phyloP scores from a whole-genome alignment of 2,797 vertebrate species.

The Lepidocolaptes lacrymiger region DNA sequence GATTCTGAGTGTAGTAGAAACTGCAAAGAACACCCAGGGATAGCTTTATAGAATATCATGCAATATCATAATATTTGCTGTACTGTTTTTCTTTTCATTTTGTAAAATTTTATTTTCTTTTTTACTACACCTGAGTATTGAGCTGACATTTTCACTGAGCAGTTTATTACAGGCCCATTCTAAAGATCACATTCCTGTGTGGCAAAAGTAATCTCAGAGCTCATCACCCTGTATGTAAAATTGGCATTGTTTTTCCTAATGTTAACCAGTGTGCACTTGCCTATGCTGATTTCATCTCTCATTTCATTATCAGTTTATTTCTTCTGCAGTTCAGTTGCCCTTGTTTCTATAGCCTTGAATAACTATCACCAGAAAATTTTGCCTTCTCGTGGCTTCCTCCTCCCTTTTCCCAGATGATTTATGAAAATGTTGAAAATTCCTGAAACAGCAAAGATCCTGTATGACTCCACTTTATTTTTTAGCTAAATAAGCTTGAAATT shows the following conservation, averaged over 20 bases:
- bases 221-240: constrained; percentile 15
- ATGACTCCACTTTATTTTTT: not conserved
- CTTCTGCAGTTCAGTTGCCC: not conserved
- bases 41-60: not conserved
- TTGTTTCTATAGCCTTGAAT: constrained; percentile 8
- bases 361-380: not conserved
- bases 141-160: constrained; percentile 21
- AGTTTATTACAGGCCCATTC: not conserved
- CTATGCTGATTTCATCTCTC: not conserved
- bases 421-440: not conserved
- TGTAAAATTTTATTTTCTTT: not conserved
- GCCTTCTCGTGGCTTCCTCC: not conserved
- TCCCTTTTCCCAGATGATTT: not conserved
- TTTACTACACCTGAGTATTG: not conserved
- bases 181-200: not conserved
- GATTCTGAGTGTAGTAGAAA: not conserved
- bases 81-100: not conserved
- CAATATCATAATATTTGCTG: not conserved
- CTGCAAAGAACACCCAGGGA: not conserved
- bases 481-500: not conserved
- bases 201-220: constrained; percentile 17
- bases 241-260: not conserved
- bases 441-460: not conserved
- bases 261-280: not conserved
- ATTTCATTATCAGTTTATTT: constrained; percentile 40